These are phyloP conservation scores for Pseudopodoces humilis DNA, from an alignment of 2,113 vertebrate species.

Conservation along the genomic window DNA sequence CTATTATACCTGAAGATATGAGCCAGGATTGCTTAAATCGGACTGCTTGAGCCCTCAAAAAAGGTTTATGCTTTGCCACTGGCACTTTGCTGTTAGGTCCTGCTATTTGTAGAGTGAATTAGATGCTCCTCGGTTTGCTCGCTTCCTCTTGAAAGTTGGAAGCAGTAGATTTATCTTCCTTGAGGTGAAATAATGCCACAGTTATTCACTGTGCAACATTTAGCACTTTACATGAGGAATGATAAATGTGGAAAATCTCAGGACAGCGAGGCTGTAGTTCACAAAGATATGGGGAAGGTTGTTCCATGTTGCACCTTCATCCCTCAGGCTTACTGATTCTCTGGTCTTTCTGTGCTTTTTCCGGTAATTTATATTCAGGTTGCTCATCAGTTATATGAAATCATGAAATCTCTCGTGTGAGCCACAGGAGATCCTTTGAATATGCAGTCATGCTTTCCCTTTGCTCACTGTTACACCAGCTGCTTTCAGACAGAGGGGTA, in stretches of 20 bases:
- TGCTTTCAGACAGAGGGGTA: conserved; percentile 51
- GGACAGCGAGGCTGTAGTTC: not conserved
- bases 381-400: conserved; percentile 27
- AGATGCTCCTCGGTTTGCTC: not conserved
- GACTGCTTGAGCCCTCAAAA: not conserved
- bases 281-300: not conserved
- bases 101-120: conserved; percentile 19
- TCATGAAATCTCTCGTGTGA: not conserved
- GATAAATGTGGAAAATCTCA: conserved; percentile 18
- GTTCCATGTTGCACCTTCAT: not conserved
- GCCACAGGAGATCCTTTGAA: not conserved
- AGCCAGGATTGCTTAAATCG: conserved; percentile 3
- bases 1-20: not conserved
- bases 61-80: not conserved
- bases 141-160: conserved; percentile 39
- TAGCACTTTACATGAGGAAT: not conserved
- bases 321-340: not conserved
- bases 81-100: not conserved
- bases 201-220: conserved; percentile 20
- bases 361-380: not conserved
- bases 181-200: conserved; percentile 18
- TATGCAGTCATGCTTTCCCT: conserved; percentile 17
- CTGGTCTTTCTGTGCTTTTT: not conserved
- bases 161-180: conserved; percentile 31
- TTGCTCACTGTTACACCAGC: conserved; percentile 10